phyloP scores from a whole-genome alignment of 2,113 vertebrate genomes.

The Eubucco bourcierii region DNA sequence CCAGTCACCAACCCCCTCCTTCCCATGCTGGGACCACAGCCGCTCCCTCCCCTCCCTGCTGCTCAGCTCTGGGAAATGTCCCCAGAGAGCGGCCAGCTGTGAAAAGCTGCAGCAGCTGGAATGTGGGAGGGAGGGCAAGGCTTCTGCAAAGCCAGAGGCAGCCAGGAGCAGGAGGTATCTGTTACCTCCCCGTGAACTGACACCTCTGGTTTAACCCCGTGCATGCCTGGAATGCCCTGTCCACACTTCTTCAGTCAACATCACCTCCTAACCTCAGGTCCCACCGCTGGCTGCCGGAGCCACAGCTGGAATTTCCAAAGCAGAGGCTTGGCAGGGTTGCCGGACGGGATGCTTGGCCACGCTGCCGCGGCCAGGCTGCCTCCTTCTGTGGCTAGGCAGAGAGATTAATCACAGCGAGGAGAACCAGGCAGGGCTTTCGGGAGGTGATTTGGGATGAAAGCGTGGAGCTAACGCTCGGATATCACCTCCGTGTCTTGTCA shows the following conservation, averaged over 20 bases:
- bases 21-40: background rate
- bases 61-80: constrained; percentile 67
- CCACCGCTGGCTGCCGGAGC: constrained; percentile 14
- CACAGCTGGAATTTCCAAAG: constrained; percentile 39
- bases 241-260: constrained; percentile 60
- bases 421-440: background rate
- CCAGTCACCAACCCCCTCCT: background rate
- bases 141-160: constrained; percentile 37
- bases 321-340: constrained; percentile 13
- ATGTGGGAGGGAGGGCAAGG: constrained; percentile 57
- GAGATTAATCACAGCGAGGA: background rate
- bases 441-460: constrained; percentile 30
- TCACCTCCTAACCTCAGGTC: constrained; percentile 46
- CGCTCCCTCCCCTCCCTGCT: background rate
- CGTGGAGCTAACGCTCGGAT: background rate
- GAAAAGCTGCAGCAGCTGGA: constrained; percentile 73
- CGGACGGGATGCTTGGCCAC: background rate
- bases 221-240: constrained; percentile 61
- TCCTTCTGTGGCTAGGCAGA: background rate
- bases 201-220: constrained; percentile 57
- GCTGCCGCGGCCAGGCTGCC: background rate
- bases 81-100: constrained; percentile 61
- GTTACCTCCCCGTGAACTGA: constrained; percentile 67
- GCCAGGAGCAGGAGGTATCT: constrained; percentile 33
- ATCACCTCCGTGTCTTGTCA: constrained; percentile 24